These are phyloP conservation scores for Lepus timidus DNA, from an alignment of 2,113 vertebrate species.

Conservation along the genomic window DNA sequence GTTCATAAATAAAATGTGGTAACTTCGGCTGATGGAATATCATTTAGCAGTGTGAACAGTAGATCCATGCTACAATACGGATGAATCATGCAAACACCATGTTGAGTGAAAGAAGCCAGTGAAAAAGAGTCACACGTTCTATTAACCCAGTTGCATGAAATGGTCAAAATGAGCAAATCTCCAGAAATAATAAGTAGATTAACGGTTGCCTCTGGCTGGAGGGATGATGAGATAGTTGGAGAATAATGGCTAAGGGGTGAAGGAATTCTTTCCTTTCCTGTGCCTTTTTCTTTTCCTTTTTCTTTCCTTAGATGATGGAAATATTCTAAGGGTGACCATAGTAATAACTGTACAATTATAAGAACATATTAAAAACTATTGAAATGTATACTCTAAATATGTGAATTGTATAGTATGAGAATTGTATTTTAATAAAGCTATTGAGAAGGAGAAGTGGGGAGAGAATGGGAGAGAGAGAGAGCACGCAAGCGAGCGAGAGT, in stretches of 20 bases:
- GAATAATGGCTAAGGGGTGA: not conserved
- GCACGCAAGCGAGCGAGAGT: not conserved
- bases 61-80: not conserved
- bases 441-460: not conserved
- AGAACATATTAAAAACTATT: not conserved
- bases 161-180: not conserved
- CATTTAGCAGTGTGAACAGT: not conserved
- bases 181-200: not conserved
- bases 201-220: not conserved
- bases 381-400: not conserved
- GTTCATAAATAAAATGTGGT: not conserved
- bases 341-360: not conserved
- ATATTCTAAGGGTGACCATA: not conserved
- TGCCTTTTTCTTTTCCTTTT: too few species aligned
- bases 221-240: too few species aligned
- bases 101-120: not conserved
- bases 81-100: not conserved
- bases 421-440: not conserved
- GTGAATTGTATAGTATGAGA: not conserved
- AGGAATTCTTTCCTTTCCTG: not conserved
- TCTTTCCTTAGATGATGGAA: not conserved
- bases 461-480: not conserved
- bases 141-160: not conserved
- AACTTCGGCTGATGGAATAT: too few species aligned
- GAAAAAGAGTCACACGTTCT: not conserved